Evolutionary conservation across 2,797 vertebrate species (phyloP).

Genomic region (Podargus strigoides): DNA sequence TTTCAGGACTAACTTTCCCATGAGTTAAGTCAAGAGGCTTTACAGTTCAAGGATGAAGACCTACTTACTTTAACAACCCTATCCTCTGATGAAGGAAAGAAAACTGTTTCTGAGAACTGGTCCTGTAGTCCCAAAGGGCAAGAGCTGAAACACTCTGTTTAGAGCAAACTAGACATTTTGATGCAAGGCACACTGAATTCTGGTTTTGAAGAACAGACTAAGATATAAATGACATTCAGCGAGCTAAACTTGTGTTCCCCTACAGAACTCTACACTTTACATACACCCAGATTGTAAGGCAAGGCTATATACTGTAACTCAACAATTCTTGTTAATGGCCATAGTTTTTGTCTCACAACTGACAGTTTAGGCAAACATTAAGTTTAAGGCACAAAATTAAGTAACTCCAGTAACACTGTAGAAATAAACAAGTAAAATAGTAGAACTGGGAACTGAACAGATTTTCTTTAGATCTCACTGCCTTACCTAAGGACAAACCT

Average conservation of each 20-base stretch:
- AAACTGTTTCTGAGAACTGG: background rate
- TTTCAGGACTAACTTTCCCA: background rate
- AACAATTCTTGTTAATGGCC: background rate
- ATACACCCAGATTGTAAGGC: background rate
- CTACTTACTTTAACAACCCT: background rate
- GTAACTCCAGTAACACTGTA: background rate
- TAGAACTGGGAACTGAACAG: background rate
- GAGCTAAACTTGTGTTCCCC: background rate
- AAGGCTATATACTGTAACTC: background rate
- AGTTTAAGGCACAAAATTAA: background rate
- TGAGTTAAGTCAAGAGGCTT: background rate
- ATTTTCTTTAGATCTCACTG: background rate
- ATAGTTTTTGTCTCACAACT: background rate
- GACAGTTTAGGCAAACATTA: background rate
- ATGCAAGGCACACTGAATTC: background rate
- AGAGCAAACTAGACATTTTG: background rate
- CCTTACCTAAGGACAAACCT: background rate
- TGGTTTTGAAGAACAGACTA: background rate
- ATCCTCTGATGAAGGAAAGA: background rate
- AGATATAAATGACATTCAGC: too few relatives aligned
- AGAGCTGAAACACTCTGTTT: background rate
- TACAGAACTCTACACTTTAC: background rate
- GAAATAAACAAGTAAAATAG: background rate
- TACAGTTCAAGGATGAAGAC: background rate
- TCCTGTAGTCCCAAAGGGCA: background rate